A percentile compares a stretch with the other conserved stretches of the same genome.
These are phyloP conservation scores for Deilephila porcellus DNA, from an alignment of 2,888 invertebrate species.

Conservation along the genomic window DNA sequence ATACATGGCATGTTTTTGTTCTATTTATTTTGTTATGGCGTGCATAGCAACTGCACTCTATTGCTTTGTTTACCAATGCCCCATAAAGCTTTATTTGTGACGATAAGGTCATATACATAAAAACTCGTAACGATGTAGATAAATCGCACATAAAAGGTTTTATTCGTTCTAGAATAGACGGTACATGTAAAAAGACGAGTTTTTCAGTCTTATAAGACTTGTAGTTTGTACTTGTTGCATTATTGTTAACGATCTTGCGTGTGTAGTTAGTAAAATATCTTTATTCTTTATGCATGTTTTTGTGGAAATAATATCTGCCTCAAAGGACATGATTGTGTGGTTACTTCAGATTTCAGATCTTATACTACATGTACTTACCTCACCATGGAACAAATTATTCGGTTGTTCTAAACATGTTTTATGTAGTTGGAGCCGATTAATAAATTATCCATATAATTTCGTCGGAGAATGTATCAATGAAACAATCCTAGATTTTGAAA, in stretches of 20 bases:
- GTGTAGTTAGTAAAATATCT: background rate
- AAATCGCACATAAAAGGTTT: background rate
- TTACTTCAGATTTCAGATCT: too few relatives aligned
- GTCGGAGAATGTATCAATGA: too few relatives aligned
- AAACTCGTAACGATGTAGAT: background rate
- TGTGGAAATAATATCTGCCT: background rate
- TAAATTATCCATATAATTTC: too few relatives aligned
- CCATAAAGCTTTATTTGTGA: background rate
- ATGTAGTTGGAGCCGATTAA: too few relatives aligned
- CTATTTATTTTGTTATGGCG: background rate
- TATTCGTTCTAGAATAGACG: background rate
- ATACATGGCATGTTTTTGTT: background rate
- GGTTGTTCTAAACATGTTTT: too few relatives aligned
- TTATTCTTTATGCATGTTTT: background rate
- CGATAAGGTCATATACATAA: background rate
- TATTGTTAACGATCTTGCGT: background rate
- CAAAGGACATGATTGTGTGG: too few relatives aligned
- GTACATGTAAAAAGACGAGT: background rate
- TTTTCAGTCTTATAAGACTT: background rate
- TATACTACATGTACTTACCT: too few relatives aligned
- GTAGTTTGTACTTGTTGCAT: constrained; percentile 10
- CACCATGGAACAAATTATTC: too few relatives aligned
- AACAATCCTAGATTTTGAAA: too few relatives aligned
- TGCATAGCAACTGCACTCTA: background rate
- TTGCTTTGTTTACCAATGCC: background rate